These are phyloP conservation scores for Struthio camelus DNA, from an alignment of 2,113 vertebrate genomes.

Conservation along the genomic window DNA sequence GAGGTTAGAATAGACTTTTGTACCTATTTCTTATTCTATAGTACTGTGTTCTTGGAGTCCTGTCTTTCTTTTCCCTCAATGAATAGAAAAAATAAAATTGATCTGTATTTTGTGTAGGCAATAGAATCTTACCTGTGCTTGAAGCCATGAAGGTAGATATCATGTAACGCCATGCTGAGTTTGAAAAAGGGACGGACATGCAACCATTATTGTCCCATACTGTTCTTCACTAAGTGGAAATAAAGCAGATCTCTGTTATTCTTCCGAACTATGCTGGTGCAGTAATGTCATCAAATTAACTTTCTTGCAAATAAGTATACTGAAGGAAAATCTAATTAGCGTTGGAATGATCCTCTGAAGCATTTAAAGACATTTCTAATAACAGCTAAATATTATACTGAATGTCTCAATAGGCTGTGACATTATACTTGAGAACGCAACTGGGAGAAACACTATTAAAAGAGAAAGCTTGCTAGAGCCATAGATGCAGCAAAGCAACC, in stretches of 20 bases:
- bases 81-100: neutral
- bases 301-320: neutral
- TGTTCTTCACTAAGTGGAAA: neutral
- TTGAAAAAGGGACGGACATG: neutral
- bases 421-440: neutral
- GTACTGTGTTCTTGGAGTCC: neutral
- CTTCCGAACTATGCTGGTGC: neutral
- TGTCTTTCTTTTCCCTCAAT: neutral
- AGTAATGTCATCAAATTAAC: neutral
- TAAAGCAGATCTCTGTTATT: neutral
- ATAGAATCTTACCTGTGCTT: neutral
- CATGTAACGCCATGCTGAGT: rapidly evolving
- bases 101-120: neutral
- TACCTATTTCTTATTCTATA: neutral
- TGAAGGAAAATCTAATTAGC: neutral
- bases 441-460: neutral
- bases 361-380: neutral
- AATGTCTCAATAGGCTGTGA: neutral
- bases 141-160: neutral
- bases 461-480: neutral
- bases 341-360: neutral
- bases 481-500: neutral
- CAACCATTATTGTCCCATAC: neutral
- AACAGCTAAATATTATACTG: neutral
- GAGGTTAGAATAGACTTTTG: neutral